Base-by-base conservation (phyloP, 2,113 vertebrate genomes). In the Elaphurus davidianus region DNA sequence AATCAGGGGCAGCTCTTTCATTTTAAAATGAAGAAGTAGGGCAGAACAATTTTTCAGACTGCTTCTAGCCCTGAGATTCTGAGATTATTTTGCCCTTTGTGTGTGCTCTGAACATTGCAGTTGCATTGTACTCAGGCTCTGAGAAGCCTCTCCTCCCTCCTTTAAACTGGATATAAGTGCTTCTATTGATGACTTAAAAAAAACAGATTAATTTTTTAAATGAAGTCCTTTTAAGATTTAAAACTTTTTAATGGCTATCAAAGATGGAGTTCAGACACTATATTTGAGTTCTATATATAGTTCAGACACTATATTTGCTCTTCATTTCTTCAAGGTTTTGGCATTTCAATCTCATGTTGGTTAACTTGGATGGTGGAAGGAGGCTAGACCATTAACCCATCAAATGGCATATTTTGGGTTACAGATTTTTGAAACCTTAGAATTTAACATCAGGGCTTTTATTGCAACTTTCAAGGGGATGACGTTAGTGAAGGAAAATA, bases 161-260 rank as follows among this genome's bases (percentile, higher is more conserved):
- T 95, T 97, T 78, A 91, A 94, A 90, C 28, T 36, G 14, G 12
- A 45, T 90, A 7, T 92, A 89, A 97, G 54, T 54, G 17, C 40
- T 97, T 82, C 43, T 92, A 9, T 86, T 89, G 94, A 43, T 16
- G 82, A 92, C 74, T 85, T 86, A 60, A 83, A 83, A 95, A 87
- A 87, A 57, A 50, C 3, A 17, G 60, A 83, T 97, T 98, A 87
- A 74, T 62, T 96, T 93, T 30, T 25, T 15, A 71, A 89, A 87
- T 87, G 27, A 86, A 79, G 91, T 85, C 8, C 21, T 97, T 94
- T 94, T 81, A 92, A 55, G 64, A 93, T 97, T 97, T 94, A 96
- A 71, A 90, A 78, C 45, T 50, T 95, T 76, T 90, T 83, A 60
- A 87, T 54, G 52, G 19, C 4, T 36, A 47, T 95, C 67, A 90